phyloP scores from a whole-genome alignment of 2,888 invertebrate genomes.

The Drosophila pseudotakahashii region DNA sequence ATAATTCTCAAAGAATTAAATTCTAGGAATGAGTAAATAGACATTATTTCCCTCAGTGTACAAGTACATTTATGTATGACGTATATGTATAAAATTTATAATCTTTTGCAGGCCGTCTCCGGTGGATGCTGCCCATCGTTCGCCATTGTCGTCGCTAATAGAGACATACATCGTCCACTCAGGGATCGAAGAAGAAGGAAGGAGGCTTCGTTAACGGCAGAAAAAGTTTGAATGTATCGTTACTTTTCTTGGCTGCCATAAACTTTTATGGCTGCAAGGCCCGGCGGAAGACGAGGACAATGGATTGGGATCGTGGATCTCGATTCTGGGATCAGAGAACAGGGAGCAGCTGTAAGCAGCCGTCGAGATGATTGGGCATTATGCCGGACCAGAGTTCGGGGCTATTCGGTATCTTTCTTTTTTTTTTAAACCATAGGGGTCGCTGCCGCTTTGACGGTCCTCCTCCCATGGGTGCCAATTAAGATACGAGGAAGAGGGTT shows the following conservation, averaged over 20 bases:
- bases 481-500: slow-evolving; percentile 55
- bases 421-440: slow-evolving; percentile 60
- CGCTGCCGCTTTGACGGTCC: slow-evolving; percentile 42
- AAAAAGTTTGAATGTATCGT: slow-evolving; percentile 67
- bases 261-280: slow-evolving; percentile 64
- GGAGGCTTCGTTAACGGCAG: slow-evolving; percentile 41
- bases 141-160: slow-evolving; percentile 70
- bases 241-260: slow-evolving; percentile 68
- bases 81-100: slow-evolving; percentile 67
- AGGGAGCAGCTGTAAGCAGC: slow-evolving; percentile 75
- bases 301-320: slow-evolving; percentile 33
- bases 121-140: slow-evolving; percentile 50
- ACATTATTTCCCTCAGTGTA: slow-evolving; percentile 11
- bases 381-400: slow-evolving; percentile 31
- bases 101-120: slow-evolving; percentile 61
- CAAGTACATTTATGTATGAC: slow-evolving; percentile 15
- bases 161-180: slow-evolving; percentile 66
- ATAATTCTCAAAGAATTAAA: too few species aligned
- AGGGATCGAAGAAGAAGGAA: slow-evolving; percentile 24
- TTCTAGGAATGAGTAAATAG: too few species aligned
- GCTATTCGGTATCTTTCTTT: slow-evolving; percentile 26
- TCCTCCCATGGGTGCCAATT: slow-evolving; percentile 72
- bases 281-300: slow-evolving; percentile 62
- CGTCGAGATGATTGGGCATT: slow-evolving; percentile 71
- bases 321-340: slow-evolving; percentile 13